phyloP scores from a whole-genome alignment of 2,797 vertebrate genomes.

The Hipposideros larvatus region DNA sequence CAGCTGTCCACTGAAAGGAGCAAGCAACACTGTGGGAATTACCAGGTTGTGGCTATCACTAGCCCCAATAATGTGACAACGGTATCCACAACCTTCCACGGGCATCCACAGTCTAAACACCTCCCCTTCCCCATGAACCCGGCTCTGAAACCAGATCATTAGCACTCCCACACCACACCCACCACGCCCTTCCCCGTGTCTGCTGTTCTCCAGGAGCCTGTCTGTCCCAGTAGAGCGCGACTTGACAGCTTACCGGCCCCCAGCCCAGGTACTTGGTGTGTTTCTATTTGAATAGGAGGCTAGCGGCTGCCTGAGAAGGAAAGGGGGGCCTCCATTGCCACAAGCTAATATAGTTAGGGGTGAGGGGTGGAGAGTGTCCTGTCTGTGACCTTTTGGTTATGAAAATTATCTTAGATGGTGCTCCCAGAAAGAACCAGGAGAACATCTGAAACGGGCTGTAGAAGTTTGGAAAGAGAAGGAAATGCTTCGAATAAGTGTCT shows the following conservation, averaged over 20 bases:
- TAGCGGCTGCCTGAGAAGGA: neutral
- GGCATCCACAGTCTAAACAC: neutral
- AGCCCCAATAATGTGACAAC: neutral
- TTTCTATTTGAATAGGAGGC: neutral
- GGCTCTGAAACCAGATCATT: neutral
- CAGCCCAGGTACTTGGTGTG: neutral
- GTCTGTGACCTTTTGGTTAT: neutral
- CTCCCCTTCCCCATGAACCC: neutral
- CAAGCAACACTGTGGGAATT: neutral
- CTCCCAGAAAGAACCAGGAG: neutral
- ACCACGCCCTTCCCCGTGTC: neutral
- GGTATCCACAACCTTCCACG: neutral
- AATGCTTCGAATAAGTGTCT: neutral
- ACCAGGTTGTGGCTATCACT: neutral
- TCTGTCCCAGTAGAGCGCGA: neutral
- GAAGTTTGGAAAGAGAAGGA: neutral
- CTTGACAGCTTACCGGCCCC: neutral
- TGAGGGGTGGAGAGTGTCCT: neutral
- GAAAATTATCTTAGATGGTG: conserved; percentile 40
- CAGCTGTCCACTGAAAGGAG: neutral
- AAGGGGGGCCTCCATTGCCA: neutral
- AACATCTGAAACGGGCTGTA: neutral
- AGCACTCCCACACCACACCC: neutral
- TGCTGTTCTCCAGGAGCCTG: neutral
- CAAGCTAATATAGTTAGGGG: neutral